These are phyloP conservation scores for Cirrhinus mrigala DNA, from an alignment of 2,797 vertebrate genomes.

Conservation along the genomic window DNA sequence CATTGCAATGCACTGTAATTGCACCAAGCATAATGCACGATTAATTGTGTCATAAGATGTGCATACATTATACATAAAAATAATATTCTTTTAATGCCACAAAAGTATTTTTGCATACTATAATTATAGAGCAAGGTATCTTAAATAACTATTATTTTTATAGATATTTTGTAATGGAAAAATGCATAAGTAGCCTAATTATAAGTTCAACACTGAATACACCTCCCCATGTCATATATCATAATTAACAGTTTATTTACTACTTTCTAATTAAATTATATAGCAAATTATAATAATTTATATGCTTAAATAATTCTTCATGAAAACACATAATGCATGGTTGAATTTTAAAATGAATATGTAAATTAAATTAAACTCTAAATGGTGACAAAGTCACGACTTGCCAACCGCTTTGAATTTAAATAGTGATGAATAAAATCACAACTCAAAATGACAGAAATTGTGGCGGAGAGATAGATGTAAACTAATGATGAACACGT, in stretches of 20 bases:
- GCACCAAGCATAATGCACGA: neutral
- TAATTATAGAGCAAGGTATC: neutral
- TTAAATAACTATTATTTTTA: too few species aligned
- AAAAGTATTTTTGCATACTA: neutral
- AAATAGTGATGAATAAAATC: neutral
- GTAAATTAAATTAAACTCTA: neutral
- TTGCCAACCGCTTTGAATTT: neutral
- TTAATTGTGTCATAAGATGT: neutral
- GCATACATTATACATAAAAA: neutral
- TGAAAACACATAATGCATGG: neutral
- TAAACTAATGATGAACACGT: neutral
- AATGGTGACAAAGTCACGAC: neutral
- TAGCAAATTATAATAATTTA: neutral
- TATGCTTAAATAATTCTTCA: neutral
- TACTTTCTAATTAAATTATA: neutral
- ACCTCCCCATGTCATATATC: neutral
- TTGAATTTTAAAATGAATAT: neutral
- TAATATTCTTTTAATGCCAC: neutral
- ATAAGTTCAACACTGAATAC: neutral
- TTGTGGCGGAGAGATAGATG: neutral
- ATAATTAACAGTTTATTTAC: neutral
- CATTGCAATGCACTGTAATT: slow-evolving; percentile 16
- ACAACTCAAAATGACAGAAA: neutral
- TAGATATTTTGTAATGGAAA: neutral
- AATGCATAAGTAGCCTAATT: neutral